Evolutionary conservation across 2,888 invertebrate genomes (phyloP).

Genomic region (Dyspetes luteomarginatus): DNA sequence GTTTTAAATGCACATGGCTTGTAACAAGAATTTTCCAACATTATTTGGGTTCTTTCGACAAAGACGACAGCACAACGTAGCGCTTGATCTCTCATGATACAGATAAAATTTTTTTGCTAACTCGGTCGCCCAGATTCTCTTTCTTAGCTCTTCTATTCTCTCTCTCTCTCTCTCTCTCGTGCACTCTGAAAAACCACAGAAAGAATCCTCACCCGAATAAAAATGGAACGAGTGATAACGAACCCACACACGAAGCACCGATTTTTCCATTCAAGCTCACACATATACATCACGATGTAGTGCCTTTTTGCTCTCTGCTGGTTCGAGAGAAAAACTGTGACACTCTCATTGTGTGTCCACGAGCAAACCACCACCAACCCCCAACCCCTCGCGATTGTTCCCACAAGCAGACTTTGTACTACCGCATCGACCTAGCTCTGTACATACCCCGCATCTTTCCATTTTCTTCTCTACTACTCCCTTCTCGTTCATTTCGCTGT

Average conservation of each 20-base stretch:
- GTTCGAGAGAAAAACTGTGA: conserved; percentile 67
- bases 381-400: conserved; percentile 56
- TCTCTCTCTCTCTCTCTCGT: conserved; percentile 35
- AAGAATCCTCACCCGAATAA: conserved; percentile 42
- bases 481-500: conserved; percentile 60
- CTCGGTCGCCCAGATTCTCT: conserved; percentile 42
- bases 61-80: not conserved
- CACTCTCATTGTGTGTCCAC: conserved; percentile 74
- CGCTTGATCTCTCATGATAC: conserved; percentile 27
- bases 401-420: conserved; percentile 38
- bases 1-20: conserved; percentile 24
- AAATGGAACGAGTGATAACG: conserved; percentile 56
- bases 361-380: conserved; percentile 42
- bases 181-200: conserved; percentile 19
- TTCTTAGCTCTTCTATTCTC: conserved; percentile 38
- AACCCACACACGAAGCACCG: conserved; percentile 36
- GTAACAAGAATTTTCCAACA: conserved; percentile 24
- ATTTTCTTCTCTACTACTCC: conserved; percentile 3
- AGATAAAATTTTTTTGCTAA: conserved; percentile 55
- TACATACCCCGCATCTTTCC: conserved; percentile 17
- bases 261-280: conserved; percentile 46
- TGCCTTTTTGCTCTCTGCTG: conserved; percentile 4
- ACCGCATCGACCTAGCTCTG: not conserved
- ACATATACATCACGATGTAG: not conserved
- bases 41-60: not conserved